Evolutionary conservation across 2,113 vertebrate species (phyloP), one percentile per base, ranked within the genome.

Genomic region (Syngnathoides biaculeatus): DNA sequence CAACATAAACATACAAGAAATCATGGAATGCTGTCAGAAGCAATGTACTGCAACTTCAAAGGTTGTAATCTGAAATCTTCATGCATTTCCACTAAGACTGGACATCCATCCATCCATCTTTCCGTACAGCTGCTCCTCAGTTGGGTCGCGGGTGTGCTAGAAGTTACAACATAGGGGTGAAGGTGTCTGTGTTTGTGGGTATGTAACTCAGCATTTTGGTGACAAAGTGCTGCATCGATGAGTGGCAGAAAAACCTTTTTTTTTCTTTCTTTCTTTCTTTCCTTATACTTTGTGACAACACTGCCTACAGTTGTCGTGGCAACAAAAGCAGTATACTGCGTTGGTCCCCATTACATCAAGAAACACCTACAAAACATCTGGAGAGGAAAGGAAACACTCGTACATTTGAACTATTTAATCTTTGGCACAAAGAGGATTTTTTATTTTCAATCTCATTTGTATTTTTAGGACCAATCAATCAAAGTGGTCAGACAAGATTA

Each of bases 361-460:
- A 35, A 35, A 35, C 30, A 35, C 30, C 30, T 35, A 35, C 30
- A 35, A 35, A 43, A 43, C 13, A 43, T 43, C 14, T 43, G 13
- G 3, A 14, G 42, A 15, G 42, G 42, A 8, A 43, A 43, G 13
- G n/a, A 64, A 52, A 68, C 43, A 14, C 35, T 68, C 2, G 7
- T 20, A 14, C 60, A 77, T 71, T 67, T 13, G 59, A 61, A 67
- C 40, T 15, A 40, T 70, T 71, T 71, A 68, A 79, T 79, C 69
- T 61, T 45, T 4, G 13, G 26, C 66, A 65, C 61, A 75, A 64
- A 69, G 62, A 63, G 68, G 58, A 80, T 65, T 17, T 3, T 9
- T 13, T 27, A 47, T 72, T 72, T 68, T 53, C 73, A 71, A 81
- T 79, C 67, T 30, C 47, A 71, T 67, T 74, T 73, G 68, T 79